Evolutionary conservation across 2,888 invertebrate species (phyloP).

Genomic region (Trissolcus brochymenae): DNA sequence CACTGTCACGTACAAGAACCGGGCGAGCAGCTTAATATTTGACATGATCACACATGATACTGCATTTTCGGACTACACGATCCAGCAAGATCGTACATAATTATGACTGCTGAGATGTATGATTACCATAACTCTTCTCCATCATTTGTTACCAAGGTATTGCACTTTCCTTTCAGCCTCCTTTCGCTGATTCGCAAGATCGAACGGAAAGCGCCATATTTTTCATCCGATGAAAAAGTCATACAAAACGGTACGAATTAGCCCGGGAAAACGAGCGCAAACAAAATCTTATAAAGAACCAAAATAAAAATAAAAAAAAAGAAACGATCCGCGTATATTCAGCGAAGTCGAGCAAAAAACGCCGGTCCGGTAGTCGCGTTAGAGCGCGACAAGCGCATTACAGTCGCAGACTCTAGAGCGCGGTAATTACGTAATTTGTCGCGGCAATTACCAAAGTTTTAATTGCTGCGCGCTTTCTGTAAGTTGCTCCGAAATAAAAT

Average conservation of each 20-base stretch:
- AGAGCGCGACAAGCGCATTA: slow-evolving; percentile 45
- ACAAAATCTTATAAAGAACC: not conserved
- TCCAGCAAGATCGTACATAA: slow-evolving; percentile 1
- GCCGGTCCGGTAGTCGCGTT: slow-evolving; percentile 42
- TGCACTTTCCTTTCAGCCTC: too few relatives aligned
- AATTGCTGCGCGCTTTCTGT: slow-evolving; percentile 68
- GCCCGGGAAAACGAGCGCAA: slow-evolving; percentile 1
- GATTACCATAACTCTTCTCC: too few relatives aligned
- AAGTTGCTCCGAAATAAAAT: slow-evolving; percentile 70
- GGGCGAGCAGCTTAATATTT: slow-evolving; percentile 15
- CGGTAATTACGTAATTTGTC: slow-evolving; percentile 69
- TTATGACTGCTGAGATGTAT: slow-evolving; percentile 1
- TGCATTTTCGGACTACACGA: slow-evolving; percentile 12
- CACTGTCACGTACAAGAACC: slow-evolving; percentile 32
- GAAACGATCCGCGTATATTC: slow-evolving; percentile 9
- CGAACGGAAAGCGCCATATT: too few relatives aligned
- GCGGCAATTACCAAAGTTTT: slow-evolving; percentile 73
- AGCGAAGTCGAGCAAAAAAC: slow-evolving; percentile 22
- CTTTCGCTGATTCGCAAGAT: too few relatives aligned
- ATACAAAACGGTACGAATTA: too few relatives aligned
- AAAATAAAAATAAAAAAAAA: slow-evolving; percentile 29
- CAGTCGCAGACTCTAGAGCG: slow-evolving; percentile 43
- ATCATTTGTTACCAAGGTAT: too few relatives aligned
- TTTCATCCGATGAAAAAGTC: too few relatives aligned
- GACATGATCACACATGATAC: slow-evolving; percentile 25